phyloP scores from a whole-genome alignment of 2,888 invertebrate genomes.

The Buathra laborator region DNA sequence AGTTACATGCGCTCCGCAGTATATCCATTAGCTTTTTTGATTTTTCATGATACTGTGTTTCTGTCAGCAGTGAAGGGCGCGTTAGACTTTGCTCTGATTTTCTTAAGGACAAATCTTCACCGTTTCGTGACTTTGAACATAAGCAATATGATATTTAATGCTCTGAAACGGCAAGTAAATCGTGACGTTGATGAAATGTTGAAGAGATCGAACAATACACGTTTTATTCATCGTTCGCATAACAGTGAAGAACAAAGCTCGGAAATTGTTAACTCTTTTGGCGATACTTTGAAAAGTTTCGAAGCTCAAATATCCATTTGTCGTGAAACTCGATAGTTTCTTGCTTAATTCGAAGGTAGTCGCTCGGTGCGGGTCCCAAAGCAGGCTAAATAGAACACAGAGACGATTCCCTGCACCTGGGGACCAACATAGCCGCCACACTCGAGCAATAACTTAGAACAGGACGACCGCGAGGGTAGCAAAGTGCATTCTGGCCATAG shows the following conservation, averaged over 20 bases:
- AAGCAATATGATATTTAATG: background rate
- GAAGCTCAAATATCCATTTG: conserved; percentile 4
- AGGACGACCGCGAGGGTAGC: conserved; percentile 54
- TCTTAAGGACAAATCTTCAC: background rate
- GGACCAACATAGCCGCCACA: conserved; percentile 57
- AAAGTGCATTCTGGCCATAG: conserved; percentile 48
- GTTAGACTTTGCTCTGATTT: background rate
- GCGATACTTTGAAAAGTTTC: background rate
- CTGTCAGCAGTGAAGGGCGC: background rate
- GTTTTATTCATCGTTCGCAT: too few species aligned
- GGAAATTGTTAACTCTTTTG: conserved; percentile 1
- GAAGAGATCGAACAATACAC: too few species aligned
- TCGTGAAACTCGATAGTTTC: conserved; percentile 18
- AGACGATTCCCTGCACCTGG: conserved; percentile 70
- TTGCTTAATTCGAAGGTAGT: conserved; percentile 26
- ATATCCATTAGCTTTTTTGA: background rate
- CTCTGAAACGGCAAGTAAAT: background rate
- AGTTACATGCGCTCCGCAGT: conserved; percentile 32
- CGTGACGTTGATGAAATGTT: too few species aligned
- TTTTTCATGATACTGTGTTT: background rate
- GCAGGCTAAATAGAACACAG: conserved; percentile 42
- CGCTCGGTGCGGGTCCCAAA: background rate
- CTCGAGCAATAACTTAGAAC: conserved; percentile 69
- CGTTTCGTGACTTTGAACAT: background rate
- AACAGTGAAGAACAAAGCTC: background rate